phyloP scores from a whole-genome alignment of 2,888 invertebrate species.

The Hirtodrosophila trivittata region DNA sequence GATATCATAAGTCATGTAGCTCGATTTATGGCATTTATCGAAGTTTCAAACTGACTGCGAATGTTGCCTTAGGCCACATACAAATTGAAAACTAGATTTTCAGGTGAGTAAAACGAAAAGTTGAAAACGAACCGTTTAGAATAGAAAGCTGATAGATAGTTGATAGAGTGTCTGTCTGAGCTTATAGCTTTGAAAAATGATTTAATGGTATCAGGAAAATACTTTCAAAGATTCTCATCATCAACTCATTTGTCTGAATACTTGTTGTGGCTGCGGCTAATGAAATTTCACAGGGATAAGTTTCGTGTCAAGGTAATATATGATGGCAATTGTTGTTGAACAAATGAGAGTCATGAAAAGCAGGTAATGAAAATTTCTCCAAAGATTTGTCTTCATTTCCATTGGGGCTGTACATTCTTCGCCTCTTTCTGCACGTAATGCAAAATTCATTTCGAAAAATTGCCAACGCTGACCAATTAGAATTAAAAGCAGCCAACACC shows the following conservation, averaged over 20 bases:
- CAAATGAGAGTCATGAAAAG: constrained; percentile 45
- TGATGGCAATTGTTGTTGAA: constrained; percentile 11
- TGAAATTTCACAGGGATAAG: too few relatives aligned
- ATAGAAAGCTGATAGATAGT: too few relatives aligned
- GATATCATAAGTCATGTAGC: constrained; percentile 53
- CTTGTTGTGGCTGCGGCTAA: too few relatives aligned
- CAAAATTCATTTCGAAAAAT: constrained; percentile 62
- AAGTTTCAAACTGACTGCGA: constrained; percentile 27
- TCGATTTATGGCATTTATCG: constrained; percentile 63
- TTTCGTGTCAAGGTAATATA: constrained; percentile 1
- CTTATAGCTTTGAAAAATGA: too few relatives aligned
- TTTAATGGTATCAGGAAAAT: too few relatives aligned
- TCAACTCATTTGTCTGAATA: too few relatives aligned
- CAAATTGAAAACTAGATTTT: constrained; percentile 25
- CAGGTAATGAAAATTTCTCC: constrained; percentile 28
- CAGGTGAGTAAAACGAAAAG: constrained; percentile 11
- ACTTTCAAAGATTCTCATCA: too few relatives aligned
- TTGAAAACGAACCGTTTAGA: constrained; percentile 12
- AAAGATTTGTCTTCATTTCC: constrained; percentile 28
- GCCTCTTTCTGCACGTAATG: constrained; percentile 41
- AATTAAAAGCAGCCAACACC: constrained; percentile 64
- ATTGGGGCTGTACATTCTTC: not conserved
- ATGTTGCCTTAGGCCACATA: constrained; percentile 16
- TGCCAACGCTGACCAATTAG: constrained; percentile 63
- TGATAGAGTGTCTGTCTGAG: too few relatives aligned